A percentile compares a stretch with the other conserved stretches of the same genome.
These are phyloP conservation scores for Catostylus mosaicus DNA, from an alignment of 30 jellyfish, hydroid and myxozoan species.

Conservation along the genomic window DNA sequence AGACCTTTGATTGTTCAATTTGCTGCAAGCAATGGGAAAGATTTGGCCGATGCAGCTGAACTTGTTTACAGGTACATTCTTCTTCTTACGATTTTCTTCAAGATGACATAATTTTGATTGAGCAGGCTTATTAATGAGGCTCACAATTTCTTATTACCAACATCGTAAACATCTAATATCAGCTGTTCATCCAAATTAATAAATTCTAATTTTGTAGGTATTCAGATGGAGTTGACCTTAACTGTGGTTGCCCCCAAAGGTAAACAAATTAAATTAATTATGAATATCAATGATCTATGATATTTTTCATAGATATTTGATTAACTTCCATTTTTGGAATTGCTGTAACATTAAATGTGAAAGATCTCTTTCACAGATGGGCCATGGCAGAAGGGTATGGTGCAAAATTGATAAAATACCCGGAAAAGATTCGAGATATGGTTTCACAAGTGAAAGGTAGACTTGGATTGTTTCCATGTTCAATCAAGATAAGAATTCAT, in stretches of 20 bases:
- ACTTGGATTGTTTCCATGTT: conserved; percentile 84
- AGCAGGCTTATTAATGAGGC: too few relatives aligned
- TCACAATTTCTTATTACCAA: too few relatives aligned
- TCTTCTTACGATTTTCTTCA: too few relatives aligned
- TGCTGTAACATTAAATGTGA: background rate
- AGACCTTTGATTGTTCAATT: conserved; percentile 95
- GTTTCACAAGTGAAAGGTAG: conserved; percentile 71
- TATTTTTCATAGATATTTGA: too few relatives aligned
- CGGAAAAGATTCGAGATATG: conserved; percentile 85
- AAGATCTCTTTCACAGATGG: conserved; percentile 72
- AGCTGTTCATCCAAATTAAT: too few relatives aligned
- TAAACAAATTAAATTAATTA: too few relatives aligned
- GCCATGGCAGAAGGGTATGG: conserved; percentile 99
- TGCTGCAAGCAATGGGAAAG: conserved; percentile 93
- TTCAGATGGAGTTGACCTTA: conserved; percentile 95
- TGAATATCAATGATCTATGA: too few relatives aligned
- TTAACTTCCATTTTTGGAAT: too few relatives aligned
- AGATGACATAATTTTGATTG: background rate
- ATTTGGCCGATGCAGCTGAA: conserved; percentile 92
- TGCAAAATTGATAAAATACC: conserved; percentile 79
- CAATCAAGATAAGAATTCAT: conserved; percentile 88
- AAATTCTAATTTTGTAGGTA: conserved; percentile 29
- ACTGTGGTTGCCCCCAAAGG: conserved; percentile 99
- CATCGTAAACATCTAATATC: too few relatives aligned
- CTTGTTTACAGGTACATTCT: conserved; percentile 63